phyloP scores from a whole-genome alignment of 2,113 vertebrate genomes.

The Microcebus tavaratra region DNA sequence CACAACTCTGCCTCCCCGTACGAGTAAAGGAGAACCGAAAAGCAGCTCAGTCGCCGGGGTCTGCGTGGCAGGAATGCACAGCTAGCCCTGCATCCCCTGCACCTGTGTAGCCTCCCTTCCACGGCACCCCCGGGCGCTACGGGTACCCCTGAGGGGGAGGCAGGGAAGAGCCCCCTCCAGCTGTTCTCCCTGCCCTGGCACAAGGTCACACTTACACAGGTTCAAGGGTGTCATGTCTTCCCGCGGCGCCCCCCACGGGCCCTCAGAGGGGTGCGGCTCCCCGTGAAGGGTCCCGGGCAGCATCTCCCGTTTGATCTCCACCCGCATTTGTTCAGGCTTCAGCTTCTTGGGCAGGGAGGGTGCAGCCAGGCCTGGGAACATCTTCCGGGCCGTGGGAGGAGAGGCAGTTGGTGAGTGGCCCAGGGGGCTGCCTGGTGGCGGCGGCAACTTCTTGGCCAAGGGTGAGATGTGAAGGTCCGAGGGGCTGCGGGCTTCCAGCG shows the following conservation, averaged over 20 bases:
- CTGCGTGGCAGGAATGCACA: not conserved
- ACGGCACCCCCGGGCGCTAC: not conserved
- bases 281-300: constrained; percentile 83
- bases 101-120: not conserved
- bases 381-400: constrained; percentile 86
- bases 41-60: not conserved
- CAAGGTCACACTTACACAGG: constrained; percentile 82
- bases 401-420: constrained; percentile 84
- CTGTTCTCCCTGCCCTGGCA: not conserved
- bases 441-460: constrained; percentile 83
- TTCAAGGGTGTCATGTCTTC: constrained; percentile 86
- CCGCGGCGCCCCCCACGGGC: constrained; percentile 80
- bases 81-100: not conserved
- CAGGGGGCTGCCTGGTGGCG: constrained; percentile 80
- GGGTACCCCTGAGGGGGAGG: not conserved
- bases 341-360: constrained; percentile 84
- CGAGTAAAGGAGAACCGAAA: not conserved
- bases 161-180: not conserved
- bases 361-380: constrained; percentile 84
- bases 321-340: constrained; percentile 84
- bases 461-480: constrained; percentile 80
- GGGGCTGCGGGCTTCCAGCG: constrained; percentile 78
- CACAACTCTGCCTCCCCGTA: not conserved
- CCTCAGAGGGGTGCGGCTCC: constrained; percentile 81
- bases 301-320: constrained; percentile 87